phyloP scores from a whole-genome alignment of 2,797 vertebrate genomes.

The Diplodus sargus region DNA sequence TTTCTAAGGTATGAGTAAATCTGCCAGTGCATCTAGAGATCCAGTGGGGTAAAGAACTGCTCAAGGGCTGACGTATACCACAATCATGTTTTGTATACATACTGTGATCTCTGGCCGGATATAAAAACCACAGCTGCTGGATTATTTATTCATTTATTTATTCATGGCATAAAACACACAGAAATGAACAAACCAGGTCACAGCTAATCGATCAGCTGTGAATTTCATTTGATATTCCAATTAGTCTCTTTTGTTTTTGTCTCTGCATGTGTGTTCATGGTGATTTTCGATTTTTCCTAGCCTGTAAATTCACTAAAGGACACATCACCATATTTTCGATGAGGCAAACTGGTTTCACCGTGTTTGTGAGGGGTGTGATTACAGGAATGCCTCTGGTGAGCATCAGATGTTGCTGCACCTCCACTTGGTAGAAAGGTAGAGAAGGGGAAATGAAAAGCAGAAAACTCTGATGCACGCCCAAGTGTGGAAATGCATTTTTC shows the following conservation, averaged over 20 bases:
- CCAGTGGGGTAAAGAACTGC: background rate
- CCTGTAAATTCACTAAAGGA: background rate
- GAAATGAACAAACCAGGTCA: too few species aligned
- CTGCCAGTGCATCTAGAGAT: background rate
- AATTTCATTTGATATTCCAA: too few species aligned
- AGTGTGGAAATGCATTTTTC: background rate
- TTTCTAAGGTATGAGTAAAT: conserved; percentile 1
- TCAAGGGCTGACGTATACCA: too few species aligned
- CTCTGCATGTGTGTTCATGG: too few species aligned
- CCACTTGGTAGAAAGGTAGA: background rate
- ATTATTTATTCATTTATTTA: too few species aligned
- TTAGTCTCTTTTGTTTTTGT: too few species aligned
- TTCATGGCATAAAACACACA: too few species aligned
- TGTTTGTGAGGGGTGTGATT: background rate
- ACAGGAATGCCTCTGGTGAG: background rate
- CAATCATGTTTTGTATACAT: too few species aligned
- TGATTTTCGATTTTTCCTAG: background rate
- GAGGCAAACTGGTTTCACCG: background rate
- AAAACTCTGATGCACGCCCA: background rate
- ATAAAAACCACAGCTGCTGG: too few species aligned
- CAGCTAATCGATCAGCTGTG: too few species aligned
- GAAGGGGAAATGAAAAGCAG: background rate
- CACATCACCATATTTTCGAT: background rate
- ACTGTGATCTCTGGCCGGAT: too few species aligned
- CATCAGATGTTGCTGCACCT: background rate